These are phyloP conservation scores for Coptodon bakossiorum DNA, from an alignment of 2,113 vertebrate species.

Conservation along the genomic window DNA sequence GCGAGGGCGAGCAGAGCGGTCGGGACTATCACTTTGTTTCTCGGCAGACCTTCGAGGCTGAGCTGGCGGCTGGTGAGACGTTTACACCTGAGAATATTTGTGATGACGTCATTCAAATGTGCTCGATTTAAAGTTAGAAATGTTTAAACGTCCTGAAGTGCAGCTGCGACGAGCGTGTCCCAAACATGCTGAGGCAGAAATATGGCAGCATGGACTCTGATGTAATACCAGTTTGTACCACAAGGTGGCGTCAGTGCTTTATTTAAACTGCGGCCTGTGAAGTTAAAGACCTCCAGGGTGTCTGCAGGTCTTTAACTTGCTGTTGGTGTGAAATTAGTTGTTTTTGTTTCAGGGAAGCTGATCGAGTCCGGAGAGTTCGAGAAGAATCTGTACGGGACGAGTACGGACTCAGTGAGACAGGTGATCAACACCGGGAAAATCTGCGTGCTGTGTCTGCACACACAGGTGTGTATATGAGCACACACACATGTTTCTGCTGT, in stretches of 20 bases:
- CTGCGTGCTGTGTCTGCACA: constrained; percentile 91
- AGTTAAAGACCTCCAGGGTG: background rate
- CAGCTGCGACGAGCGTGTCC: background rate
- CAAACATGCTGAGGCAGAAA: background rate
- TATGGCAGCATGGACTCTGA: rapidly evolving
- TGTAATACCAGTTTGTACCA: rapidly evolving
- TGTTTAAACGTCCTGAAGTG: background rate
- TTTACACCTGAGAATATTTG: background rate
- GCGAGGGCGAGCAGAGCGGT: constrained; percentile 85
- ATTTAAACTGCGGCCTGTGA: background rate
- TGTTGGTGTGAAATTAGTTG: background rate
- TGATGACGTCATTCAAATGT: rapidly evolving
- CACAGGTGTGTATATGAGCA: constrained; percentile 75
- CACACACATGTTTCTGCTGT: background rate
- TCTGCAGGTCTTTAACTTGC: background rate
- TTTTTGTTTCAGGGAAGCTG: constrained; percentile 77
- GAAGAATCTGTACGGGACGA: constrained; percentile 95
- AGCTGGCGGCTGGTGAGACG: constrained; percentile 80
- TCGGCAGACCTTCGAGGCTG: constrained; percentile 89
- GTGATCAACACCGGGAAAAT: constrained; percentile 98
- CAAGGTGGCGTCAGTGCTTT: rapidly evolving
- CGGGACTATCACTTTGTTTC: constrained; percentile 95
- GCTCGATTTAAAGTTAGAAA: background rate
- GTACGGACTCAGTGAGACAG: constrained; percentile 91
- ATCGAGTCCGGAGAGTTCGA: constrained; percentile 97